Evolutionary conservation across 2,888 invertebrate species (phyloP), one percentile per base, ranked within the genome.

Genomic region (Steinernema hermaphroditum): DNA sequence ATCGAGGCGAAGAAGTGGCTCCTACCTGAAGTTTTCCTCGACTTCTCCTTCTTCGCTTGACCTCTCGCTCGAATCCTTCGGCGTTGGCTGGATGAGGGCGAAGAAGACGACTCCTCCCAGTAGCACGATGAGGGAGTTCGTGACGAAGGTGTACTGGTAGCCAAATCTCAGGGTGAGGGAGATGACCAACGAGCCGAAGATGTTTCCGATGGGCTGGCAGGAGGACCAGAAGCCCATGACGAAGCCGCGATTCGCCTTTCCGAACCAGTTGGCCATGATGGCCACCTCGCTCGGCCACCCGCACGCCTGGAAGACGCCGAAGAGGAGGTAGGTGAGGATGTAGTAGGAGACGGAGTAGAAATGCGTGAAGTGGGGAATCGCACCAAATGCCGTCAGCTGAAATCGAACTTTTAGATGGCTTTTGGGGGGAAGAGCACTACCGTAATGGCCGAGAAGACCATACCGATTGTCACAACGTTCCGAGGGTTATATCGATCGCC

Each of bases 241-340:
- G 46, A 89, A 83, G 22, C 89, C 89, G 16, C 89, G 88, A 77
- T 88, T 89, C 73, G 78, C 86, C 82, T 74, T 77, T 70, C 80
- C 88, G 82, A 89, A 89, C 89, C 89, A 89, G 81, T 88, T 89
- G 19, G 86, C 88, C 88, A 89, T 89, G 62, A 89, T 86, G 62
- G 89, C 87, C 16, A 89, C 88, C 57, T 88, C 88, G 71, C 87
- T 87, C 1, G 89, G 89, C 89, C 89, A 89, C 9, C 89, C 89
- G 50, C 87, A 86, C 0, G 89, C 88, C 80, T 89, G 89, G 16
- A 88, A 82, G 1, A 89, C 81, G n/a, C 89, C 89, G 80, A 89
- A 89, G 1, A 88, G 72, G 24, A 87, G 82, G 87, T 88, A 89
- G 32, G 88, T 82, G 22, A 82, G 22, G 22, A 87, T 76, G 82